A percentile compares a stretch with the other conserved stretches of the same genome.
phyloP scores from a whole-genome alignment of 2,888 invertebrate species.

The Herminia tarsipennalis region DNA sequence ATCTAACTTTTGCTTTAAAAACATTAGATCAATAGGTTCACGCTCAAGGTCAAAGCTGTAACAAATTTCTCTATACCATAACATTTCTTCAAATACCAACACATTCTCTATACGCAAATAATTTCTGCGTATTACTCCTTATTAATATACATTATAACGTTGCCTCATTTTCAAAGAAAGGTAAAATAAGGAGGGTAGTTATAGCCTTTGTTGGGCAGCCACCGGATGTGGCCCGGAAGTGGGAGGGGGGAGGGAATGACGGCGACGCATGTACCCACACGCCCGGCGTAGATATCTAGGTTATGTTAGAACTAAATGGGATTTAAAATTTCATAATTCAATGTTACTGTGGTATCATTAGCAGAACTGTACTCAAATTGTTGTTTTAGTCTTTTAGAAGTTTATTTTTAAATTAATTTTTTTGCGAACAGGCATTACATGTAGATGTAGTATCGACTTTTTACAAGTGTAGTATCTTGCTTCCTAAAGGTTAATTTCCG shows the following conservation, averaged over 20 bases:
- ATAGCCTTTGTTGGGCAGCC: slow-evolving; percentile 18
- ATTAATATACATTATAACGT: neutral
- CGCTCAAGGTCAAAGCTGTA: no score
- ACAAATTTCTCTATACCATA: no score
- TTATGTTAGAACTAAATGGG: slow-evolving; percentile 17
- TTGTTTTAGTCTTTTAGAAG: no score
- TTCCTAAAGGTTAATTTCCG: no score
- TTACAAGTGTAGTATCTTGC: no score
- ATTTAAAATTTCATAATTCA: neutral
- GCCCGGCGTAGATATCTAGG: slow-evolving; percentile 13
- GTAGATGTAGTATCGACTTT: no score
- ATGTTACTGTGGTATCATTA: neutral
- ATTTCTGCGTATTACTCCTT: neutral
- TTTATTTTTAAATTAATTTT: no score
- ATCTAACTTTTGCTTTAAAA: no score
- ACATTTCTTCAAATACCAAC: no score
- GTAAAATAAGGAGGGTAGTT: slow-evolving; percentile 8
- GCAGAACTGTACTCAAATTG: neutral
- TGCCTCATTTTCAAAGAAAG: slow-evolving; percentile 10
- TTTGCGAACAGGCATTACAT: no score
- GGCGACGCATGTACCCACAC: slow-evolving; percentile 23
- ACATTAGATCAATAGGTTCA: no score
- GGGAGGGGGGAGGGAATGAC: slow-evolving; percentile 18
- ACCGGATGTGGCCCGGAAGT: slow-evolving; percentile 22
- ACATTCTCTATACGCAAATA: no score